phyloP scores from a whole-genome alignment of 2,113 vertebrate genomes.

The Cygnus buccinator region DNA sequence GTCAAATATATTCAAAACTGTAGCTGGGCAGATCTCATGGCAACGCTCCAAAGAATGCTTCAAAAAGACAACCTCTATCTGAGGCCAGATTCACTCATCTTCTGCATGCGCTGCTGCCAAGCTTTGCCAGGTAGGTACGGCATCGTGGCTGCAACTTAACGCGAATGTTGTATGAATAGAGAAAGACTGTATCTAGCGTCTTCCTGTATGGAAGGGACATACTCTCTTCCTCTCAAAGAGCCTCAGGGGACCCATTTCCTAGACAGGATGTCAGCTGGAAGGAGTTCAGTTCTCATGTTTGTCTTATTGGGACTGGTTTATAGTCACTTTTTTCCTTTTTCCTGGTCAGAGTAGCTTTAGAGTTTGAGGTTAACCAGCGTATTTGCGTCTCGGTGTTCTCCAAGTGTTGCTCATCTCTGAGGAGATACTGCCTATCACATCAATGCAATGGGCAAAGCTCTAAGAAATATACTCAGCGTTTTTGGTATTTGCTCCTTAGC shows the following conservation, averaged over 20 bases:
- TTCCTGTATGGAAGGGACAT: not conserved
- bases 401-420: not conserved
- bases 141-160: not conserved
- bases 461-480: not conserved
- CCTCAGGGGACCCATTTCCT: not conserved
- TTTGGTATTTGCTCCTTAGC: not conserved
- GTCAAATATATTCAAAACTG: constrained; percentile 53
- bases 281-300: not conserved
- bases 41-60: constrained; percentile 14
- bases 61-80: constrained; percentile 41
- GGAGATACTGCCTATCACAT: not conserved
- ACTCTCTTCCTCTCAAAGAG: not conserved
- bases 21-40: constrained; percentile 72
- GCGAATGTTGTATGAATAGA: not conserved
- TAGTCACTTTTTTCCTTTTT: not conserved
- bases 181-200: not conserved
- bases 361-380: not conserved
- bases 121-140: not conserved
- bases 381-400: not conserved
- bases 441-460: not conserved
- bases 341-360: not conserved
- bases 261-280: not conserved
- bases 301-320: not conserved
- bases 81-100: not conserved
- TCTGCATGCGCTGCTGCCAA: rapidly evolving